Evolutionary conservation across 2,888 invertebrate species (phyloP), one percentile per base, ranked within the genome.

Genomic region (Drosophila setosimentum): DNA sequence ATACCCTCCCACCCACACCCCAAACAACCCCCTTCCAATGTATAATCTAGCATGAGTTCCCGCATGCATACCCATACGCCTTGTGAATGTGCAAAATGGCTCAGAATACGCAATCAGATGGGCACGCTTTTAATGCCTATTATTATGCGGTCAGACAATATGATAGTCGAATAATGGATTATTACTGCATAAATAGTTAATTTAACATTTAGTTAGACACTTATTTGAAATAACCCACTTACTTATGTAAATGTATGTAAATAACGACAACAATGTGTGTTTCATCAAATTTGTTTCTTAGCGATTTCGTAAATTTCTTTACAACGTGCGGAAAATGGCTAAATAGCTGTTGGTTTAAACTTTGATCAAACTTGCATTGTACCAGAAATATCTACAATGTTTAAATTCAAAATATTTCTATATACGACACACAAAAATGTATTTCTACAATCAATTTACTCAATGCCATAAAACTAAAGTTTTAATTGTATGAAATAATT

Each of bases 101-200:
- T 40, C 21, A 27, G 59, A 37, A 68, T 70, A 70, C 32, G 27
- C 33, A 68, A 67, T 67, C 70, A 69, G 48, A n/a, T 30, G 60
- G 27, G 50, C 50, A 54, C 33, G 60, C 58, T 55, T 62, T 59
- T 58, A 59, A 78, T 55, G 37, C 13, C 54, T 30, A 64, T 77
- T 27, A 33, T 57, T 57, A 30, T 42, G 21, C 21, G 48, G 42
- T 27, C 55, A 42, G 33, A 29, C 27, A 59, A 21, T 37, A 45
- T 55, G 69, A 35, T 48, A 27, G 69, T 37, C 67, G 57, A 37
- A 35, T 57, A 27, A 27, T 42, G 24, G 55, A 55, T 55, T 55
- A 55, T 55, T 51, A 27, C 45, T 35, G 18, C 35, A 68, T 68
- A 54, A 67, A 35, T 48, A 32, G 30, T n/a, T 32, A 24, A 37